Base-by-base conservation (phyloP, 2,113 vertebrate genomes). In the Ondatra zibethicus region DNA sequence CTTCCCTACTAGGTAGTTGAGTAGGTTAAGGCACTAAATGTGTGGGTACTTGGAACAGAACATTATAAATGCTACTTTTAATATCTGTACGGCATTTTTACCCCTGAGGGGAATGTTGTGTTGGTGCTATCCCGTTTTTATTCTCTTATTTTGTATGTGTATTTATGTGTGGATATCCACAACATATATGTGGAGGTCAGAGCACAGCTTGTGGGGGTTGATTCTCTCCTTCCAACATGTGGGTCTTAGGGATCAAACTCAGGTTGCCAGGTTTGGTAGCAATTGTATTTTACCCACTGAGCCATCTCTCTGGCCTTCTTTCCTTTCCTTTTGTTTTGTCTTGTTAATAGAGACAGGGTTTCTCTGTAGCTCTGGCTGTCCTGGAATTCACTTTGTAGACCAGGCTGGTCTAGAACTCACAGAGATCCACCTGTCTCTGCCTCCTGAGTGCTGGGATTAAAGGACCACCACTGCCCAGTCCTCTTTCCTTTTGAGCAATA, bases 21-120 rank as follows among this genome's bases (percentile, higher is more conserved):
- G 66, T 78, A 68, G 52, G 68, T 68, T 73, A 84, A 94, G 84
- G 31, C 66, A 65, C 45, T 82, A 55, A 65, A 81, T 45, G 52
- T 73, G 92, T 78, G 76, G 25, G 73, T 29, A 42, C 42, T 93
- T 94, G 55, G 39, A 93, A 11, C 61, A 96, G 78, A 88, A 31
- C 36, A 70, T 86, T 47, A 39, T 45, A 66, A 86, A 50, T 73
- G 17, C 45, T 88, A 0, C 6, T 81, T 72, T 25, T 36, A 33
- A 36, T 68, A 77, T 39, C 58, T 68, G 36, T 73, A 23, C 77
- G 65, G 31, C 93, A 2, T 39, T 91, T 39, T 75, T 86, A 77
- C n/a, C 89, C 45, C 45, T 52, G 61, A 82, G 66, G 77, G n/a
- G 70, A 47, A 73, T n/a, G 82, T 23, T 65, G 31, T 78, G 13